These are phyloP conservation scores for Siniperca knerii DNA, from an alignment of 2,113 vertebrate genomes.

Conservation along the genomic window DNA sequence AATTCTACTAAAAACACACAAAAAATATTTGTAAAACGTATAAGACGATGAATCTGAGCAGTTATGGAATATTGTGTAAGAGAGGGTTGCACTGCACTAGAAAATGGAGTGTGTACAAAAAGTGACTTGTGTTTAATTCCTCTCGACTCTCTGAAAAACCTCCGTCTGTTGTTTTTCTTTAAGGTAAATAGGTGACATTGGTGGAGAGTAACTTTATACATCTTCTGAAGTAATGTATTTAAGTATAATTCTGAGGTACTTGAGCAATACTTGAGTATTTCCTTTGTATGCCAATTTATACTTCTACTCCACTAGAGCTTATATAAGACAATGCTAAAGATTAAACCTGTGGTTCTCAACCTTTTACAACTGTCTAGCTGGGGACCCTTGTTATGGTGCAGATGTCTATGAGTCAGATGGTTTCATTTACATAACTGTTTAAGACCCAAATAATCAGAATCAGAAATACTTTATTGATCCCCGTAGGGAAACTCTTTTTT, in stretches of 20 bases:
- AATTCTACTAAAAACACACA: neutral
- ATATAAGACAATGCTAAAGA: neutral
- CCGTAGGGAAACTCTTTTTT: too few species aligned
- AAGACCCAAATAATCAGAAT: neutral
- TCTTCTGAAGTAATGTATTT: neutral
- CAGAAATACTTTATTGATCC: too few species aligned
- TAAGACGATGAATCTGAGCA: neutral
- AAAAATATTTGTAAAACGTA: neutral
- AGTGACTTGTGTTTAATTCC: neutral
- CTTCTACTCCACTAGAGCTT: neutral
- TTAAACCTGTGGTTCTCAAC: neutral
- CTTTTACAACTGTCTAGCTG: neutral
- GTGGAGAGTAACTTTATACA: neutral
- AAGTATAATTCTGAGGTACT: neutral
- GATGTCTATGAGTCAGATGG: too few species aligned
- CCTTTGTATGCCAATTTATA: neutral
- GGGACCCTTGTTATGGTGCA: neutral
- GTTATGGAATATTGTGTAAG: neutral
- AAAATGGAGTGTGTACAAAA: neutral
- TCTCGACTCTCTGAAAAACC: neutral
- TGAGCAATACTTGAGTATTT: neutral
- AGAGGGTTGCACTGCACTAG: too few species aligned
- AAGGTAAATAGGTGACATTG: neutral
- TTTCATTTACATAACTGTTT: neutral
- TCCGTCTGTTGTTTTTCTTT: neutral